Evolutionary conservation across 2,797 vertebrate genomes (phyloP), one percentile per base, ranked within the genome.

Genomic region (Clarias fuscus): DNA sequence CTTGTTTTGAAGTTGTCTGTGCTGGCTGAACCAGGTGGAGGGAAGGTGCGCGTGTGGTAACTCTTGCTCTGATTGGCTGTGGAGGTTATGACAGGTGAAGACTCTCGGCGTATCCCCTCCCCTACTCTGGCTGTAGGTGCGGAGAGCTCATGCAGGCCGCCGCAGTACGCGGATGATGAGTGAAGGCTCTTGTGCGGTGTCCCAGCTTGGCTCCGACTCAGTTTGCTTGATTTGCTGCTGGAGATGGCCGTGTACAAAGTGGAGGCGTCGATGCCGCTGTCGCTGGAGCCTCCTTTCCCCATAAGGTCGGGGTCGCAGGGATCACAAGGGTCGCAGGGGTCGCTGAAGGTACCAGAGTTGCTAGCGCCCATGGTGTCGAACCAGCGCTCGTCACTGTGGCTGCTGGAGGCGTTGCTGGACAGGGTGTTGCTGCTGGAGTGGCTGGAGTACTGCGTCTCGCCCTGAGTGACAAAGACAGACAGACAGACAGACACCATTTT

Each of bases 351-450:
- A 6, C 90, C 88, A 0, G 88, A 88, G 17, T 68, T 82, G 27
- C 86, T 82, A 11, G 91, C 92, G 61, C 93, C 86, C 0, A 94
- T 92, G 0, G 93, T 92, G 53, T 98, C 97, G 0, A 97, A 97
- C 97, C 97, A 98, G 80, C 97, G 96, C 81, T 98, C 98, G 0
- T 98, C 97, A 0, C 97, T 98, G 93, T 98, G 97, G 92, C 93
- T 93, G 93, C 97, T 98, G 93, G 97, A 98, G 0, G 97, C 96
- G 4, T 96, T 98, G 68, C 98, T 99, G 91, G 98, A 98, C 58
- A 98, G 94, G 0, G 97, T 99, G 92, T 97, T 98, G 85, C 97
- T 99, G 95, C 98, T 98, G 92, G 97, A 98, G 92, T 97, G 97
- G 90, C 97, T 98, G 59, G 97, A 99, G 90, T 97, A 97, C 65